Base-by-base conservation (phyloP, 2,797 vertebrate genomes). In the Scolopax rusticola region DNA sequence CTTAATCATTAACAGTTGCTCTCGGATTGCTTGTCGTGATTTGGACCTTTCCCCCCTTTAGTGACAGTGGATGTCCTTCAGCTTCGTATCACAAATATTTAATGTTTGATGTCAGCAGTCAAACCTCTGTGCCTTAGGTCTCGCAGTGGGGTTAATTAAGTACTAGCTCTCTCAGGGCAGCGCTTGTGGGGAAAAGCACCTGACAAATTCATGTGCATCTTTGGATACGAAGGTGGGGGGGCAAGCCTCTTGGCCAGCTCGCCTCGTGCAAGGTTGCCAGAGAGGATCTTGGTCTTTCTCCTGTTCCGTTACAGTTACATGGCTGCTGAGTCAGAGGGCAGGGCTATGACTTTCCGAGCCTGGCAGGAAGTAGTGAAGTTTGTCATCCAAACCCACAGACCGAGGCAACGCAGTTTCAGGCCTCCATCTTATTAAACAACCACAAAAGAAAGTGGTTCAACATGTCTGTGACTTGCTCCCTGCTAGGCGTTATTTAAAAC, bases 321-420 rank as follows among this genome's bases (percentile, higher is more conserved):
- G 83, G 7, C 69, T 88, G 97, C 94, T 97, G 97, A 97, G 94
- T 97, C 97, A 97, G 74, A 68, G 90, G 43, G 80, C 13, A 78
- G 87, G 94, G 87, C 85, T 64, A 0, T 3, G 70, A 43, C 56
- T 81, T 56, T 23, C 59, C 2, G 50, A 79, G 85, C 69, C 82
- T 40, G 83, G 38, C 87, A 95, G 97, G 97, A 97, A 97, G 74
- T n/a, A 38, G 38, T 7, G 47, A 47, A 71, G 12, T 67, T 93
- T 11, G 43, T 84, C 77, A 92, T 89, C 43, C 91, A 23, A 76
- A 85, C 50, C 85, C 90, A 33, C 93, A 20, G 47, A 51, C 12
- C 12, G 65, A 74, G 85, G 69, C 75, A 50, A 0, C 8, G 33
- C 53, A 5, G 11, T 77, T 88, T 87, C 76, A 60, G 65, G 80